Base-by-base conservation (phyloP, 1,140 invertebrate species). In the Drosophila rhopaloa region DNA sequence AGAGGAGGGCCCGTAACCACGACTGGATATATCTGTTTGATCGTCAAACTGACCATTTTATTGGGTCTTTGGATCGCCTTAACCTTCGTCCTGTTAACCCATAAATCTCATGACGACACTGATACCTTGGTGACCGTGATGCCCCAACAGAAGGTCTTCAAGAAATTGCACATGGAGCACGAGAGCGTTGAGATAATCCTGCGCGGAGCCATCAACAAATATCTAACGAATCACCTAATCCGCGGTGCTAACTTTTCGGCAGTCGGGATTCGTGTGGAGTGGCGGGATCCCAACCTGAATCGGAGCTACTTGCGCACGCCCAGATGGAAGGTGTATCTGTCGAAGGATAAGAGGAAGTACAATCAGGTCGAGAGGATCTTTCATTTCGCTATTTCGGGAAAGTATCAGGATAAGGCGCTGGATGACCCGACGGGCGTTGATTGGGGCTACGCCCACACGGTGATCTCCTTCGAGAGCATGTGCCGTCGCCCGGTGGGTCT, bases 401-500 rank as follows among this genome's bases (percentile, higher is more conserved):
- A 13, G 48, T 14, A 35, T 10, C n/a, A 32, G 1, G n/a, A 10
- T 16, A 14, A 7, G 8, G 13, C n/a, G 32, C 0, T 1, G 32
- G n/a, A 8, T 16, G 29, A 6, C 1, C 8, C 13, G 35, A n/a
- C 13, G 5, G 1, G 5, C 46, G 0, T 29, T 14, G 46, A 35
- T 9, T 51, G 48, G 48, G n/a, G n/a, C 0, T 0, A 10, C 8
- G 27, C 48, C 27, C 7, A 43, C 11, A 16, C 40, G 40, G 38
- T 57, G 16, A 16, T 57, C 1, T 43, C 40, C 3, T 4, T 57
- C 2, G 13, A 57, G 40, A 57, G 38, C 38, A 8, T n/a, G 9
- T 29, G 29, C 5, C 6, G 29, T 8, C 3, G 47, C 1, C 24
- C 63, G 2, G 44, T 58, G 5, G 58, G 55, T 24, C 9, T 78